phyloP scores from a whole-genome alignment of 2,797 vertebrate genomes.

The Florisuga fusca region DNA sequence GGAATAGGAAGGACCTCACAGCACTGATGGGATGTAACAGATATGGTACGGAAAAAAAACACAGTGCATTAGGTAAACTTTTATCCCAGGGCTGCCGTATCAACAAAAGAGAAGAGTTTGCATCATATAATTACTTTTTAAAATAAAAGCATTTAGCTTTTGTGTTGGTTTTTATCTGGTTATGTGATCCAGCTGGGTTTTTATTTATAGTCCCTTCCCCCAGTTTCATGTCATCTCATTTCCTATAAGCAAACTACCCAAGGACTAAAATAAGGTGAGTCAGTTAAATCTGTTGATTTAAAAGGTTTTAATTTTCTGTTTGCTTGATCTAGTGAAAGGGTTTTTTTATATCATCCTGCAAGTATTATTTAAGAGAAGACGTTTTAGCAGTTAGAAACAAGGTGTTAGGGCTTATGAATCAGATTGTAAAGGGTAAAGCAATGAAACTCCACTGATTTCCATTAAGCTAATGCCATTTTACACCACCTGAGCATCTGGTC shows the following conservation, averaged over 20 bases:
- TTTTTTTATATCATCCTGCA: neutral
- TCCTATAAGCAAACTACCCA: neutral
- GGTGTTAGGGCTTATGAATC: neutral
- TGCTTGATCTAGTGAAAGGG: neutral
- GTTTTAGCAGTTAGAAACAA: slow-evolving; percentile 2
- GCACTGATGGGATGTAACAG: neutral
- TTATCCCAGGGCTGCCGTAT: neutral
- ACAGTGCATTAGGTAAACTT: neutral
- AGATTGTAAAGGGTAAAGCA: neutral
- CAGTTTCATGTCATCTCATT: neutral
- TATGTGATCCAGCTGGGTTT: neutral
- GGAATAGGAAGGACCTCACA: neutral
- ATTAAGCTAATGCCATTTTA: neutral
- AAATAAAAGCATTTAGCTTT: neutral
- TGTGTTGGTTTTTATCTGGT: neutral
- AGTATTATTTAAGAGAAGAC: slow-evolving; percentile 1
- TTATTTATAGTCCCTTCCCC: neutral
- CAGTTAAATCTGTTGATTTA: neutral
- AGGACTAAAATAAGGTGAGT: neutral
- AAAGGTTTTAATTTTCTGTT: neutral
- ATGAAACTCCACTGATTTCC: neutral
- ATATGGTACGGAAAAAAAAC: neutral
- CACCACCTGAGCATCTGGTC: slow-evolving; percentile 16
- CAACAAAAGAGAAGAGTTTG: neutral
- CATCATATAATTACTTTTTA: neutral